Evolutionary conservation across 2,113 vertebrate species (phyloP), one percentile per base, ranked within the genome.

Genomic region (Solenodon paradoxus): DNA sequence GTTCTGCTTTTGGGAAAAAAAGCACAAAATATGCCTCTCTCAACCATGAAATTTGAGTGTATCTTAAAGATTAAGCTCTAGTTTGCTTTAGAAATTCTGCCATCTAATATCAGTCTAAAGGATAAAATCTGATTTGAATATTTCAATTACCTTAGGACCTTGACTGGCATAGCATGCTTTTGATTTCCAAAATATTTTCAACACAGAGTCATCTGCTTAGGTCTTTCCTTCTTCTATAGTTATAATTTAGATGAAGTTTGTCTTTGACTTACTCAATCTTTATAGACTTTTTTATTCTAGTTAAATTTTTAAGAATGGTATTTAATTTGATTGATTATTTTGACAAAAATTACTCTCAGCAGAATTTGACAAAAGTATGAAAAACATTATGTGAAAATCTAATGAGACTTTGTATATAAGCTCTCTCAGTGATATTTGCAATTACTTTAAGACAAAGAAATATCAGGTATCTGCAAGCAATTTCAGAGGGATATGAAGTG

Each of bases 361-460:
- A 89, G 8, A 11, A 84, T 87, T 97, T 92, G 83, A 82, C n/a
- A 82, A 74, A 79, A 59, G 3, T 69, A 61, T 77, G 92, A 83
- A 91, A 90, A 87, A 92, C 77, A 95, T 66, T 83, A 74, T 49
- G 38, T 87, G 86, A 75, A 97, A 45, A 8, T 93, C 24, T 94
- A 93, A 95, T 80, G 78, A 94, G 69, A 92, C 15, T 35, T 79
- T 53, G 26, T 95, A 49, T 80, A 12, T 91, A 92, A 72, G 57
- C 15, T 49, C 32, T 94, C 32, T 59, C 82, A 13, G 47, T 94
- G 82, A 95, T 96, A 90, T 57, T 91, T 93, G 78, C 55, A 85
- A 57, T 96, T 94, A 86, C 30, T 86, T 90, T 84, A 90, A 97
- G 77, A 96, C 42, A 94, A 90, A 93, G 30, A 95, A 77, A 82